Evolutionary conservation across 2,888 invertebrate genomes (phyloP), one percentile per base, ranked within the genome.

Genomic region (Pseudoips prasinana): DNA sequence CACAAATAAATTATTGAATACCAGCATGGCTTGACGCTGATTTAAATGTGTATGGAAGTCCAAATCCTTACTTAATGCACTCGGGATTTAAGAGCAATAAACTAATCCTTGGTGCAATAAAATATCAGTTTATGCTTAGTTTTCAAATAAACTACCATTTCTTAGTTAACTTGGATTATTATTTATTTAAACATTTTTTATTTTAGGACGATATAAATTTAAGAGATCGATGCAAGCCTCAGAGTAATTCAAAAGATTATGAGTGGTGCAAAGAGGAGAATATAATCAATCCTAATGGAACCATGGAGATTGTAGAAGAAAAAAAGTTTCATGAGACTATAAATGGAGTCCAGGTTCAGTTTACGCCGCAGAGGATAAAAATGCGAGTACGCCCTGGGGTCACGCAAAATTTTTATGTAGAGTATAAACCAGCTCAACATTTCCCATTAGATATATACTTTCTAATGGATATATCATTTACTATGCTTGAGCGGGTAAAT

Each of bases 371-470:
- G 69, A 46, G 61, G 22, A 65, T 91, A 1, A 68, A 72, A 36
- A 61, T 93, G 1, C 76, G 68, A 26, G 59, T 90, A 9, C 75
- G 90, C 9, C 90, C 90, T 9, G 90, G 91, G 1, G 72, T 76
- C 11, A 63, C 68, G 22, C 58, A 66, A 1, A 30, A 53, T 1
- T 59, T 91, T 19, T 43, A 54, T 0, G 78, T 93, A 55, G 74
- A 71, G 7, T 93, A 92, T 46, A 83, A 89, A 24, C 92, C 93
- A 50, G 93, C 94, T 0, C 82, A 91, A 50, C 92, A 95, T 73
- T 95, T 93, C 66, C 95, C 96, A 0, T 90, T 96, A 1, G 96
- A 96, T 73, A 80, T 96, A n/a, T 96, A 96, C 67, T 95, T 93
- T 64, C 81, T 96, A 17, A 94, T 95, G 93, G 96, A 96, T 58